Percentiles rank a stretch among this genome's conserved stretches.
These are phyloP conservation scores for Parthenolecanium corni DNA, from an alignment of 2,888 invertebrate species.

Conservation along the genomic window DNA sequence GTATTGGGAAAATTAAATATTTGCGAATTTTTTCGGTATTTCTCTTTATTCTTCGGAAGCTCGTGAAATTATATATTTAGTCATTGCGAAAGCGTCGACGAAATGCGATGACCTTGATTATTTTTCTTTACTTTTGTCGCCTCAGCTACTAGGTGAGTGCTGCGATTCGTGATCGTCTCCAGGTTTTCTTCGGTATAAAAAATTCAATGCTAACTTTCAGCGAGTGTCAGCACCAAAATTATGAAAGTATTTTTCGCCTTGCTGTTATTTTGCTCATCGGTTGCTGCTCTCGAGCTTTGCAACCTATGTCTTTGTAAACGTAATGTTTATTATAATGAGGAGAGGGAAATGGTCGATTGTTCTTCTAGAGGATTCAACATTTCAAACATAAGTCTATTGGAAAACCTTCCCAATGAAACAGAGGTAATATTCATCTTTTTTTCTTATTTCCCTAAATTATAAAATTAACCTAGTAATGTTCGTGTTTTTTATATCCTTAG, in stretches of 20 bases:
- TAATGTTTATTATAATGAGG: conserved; percentile 42
- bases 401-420: conserved; percentile 51
- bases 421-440: conserved; percentile 39
- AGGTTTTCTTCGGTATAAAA: too few relatives aligned
- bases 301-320: conserved; percentile 45
- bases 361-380: conserved; percentile 49
- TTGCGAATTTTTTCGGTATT: too few relatives aligned
- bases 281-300: conserved; percentile 3
- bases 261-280: neutral
- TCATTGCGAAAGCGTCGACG: too few relatives aligned
- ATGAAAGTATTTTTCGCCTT: neutral
- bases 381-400: conserved; percentile 44
- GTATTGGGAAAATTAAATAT: too few relatives aligned
- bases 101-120: too few relatives aligned
- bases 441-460: neutral
- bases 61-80: too few relatives aligned
- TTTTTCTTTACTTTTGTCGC: too few relatives aligned
- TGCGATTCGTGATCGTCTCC: too few relatives aligned
- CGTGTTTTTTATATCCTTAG: conserved; percentile 35
- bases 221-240: too few relatives aligned
- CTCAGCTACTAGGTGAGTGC: too few relatives aligned
- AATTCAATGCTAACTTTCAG: too few relatives aligned
- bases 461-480: neutral
- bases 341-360: conserved; percentile 56
- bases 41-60: too few relatives aligned